Base-by-base conservation (phyloP, 2,888 invertebrate species). In the Bimastos eiseni region DNA sequence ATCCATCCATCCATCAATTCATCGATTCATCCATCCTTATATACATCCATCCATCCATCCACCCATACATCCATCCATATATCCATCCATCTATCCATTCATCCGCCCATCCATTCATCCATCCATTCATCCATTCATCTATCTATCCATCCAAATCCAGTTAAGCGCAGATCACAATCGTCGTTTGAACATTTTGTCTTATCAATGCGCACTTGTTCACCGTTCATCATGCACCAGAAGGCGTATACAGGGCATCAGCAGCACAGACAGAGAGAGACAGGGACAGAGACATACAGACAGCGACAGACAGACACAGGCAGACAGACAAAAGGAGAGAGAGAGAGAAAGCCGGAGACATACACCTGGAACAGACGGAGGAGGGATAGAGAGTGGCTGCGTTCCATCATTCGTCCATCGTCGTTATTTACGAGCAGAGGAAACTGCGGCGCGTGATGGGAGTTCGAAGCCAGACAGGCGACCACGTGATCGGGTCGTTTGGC, bases 401-500 rank as follows among this genome's bases (percentile, higher is more conserved):
- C 70, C 70, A 70, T 70, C 70, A 70, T 70, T 70, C 70, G 30
- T 70, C 70, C 70, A 70, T 70, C 86, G 86, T 86, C 86, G 86
- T 86, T 36, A 86, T 86, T 86, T 86, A 86, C 36, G 34, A 17
- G 36, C 19, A 86, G 36, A 86, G 86, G 86, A 86, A 86, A 37
- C 37, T 5, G 86, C 37, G 86, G 19, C 21, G 86, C 86, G 86
- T 86, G 86, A 86, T 19, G 34, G 5, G 86, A 36, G 30, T 86
- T 37, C 86, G 86, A 86, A 86, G 86, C 86, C 86, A 36, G 86
- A 86, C 37, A 6, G 30, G 86, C 86, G 33, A 33, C 37, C 86
- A 86, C 86, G 86, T 86, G 86, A 86, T 86, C 6, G 37, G 86
- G 86, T 86, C 86, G 36, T 86, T 86, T 34, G 86, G 86, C 86